Evolutionary conservation across 2,888 invertebrate species (phyloP).

Genomic region (Hirudinaria manillensis): DNA sequence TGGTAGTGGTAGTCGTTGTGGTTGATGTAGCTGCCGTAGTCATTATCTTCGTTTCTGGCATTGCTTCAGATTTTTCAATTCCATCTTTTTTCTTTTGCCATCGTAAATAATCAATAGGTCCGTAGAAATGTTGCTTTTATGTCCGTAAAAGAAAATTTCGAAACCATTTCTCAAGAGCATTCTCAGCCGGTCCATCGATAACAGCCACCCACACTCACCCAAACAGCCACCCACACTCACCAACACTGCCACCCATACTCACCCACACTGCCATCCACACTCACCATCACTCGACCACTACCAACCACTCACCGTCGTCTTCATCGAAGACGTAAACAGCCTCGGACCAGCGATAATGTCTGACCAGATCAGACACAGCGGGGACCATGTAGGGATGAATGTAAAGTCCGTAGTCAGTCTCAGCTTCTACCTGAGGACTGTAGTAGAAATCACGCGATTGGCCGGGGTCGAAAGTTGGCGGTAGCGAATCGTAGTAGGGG

Average conservation of each 20-base stretch:
- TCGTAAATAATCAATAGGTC: too few relatives aligned
- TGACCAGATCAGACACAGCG: background rate
- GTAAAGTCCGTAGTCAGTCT: constrained; percentile 1
- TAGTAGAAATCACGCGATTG: background rate
- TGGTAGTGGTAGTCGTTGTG: too few relatives aligned
- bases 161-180: too few relatives aligned
- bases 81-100: too few relatives aligned
- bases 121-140: too few relatives aligned
- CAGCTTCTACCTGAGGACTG: background rate
- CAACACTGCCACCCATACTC: background rate
- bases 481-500: background rate
- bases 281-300: background rate
- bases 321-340: background rate
- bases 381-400: constrained; percentile 14
- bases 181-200: too few relatives aligned
- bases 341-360: background rate
- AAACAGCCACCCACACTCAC: background rate
- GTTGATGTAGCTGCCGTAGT: too few relatives aligned
- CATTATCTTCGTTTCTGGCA: too few relatives aligned
- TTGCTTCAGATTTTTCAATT: too few relatives aligned
- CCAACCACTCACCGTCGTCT: constrained; percentile 17
- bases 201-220: background rate
- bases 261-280: background rate
- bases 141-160: too few relatives aligned
- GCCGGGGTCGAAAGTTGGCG: background rate